Percentiles rank a stretch among this genome's conserved stretches.
phyloP scores from a whole-genome alignment of 92 coral and sea anemone genomes.

The Zoanthus sociatus region DNA sequence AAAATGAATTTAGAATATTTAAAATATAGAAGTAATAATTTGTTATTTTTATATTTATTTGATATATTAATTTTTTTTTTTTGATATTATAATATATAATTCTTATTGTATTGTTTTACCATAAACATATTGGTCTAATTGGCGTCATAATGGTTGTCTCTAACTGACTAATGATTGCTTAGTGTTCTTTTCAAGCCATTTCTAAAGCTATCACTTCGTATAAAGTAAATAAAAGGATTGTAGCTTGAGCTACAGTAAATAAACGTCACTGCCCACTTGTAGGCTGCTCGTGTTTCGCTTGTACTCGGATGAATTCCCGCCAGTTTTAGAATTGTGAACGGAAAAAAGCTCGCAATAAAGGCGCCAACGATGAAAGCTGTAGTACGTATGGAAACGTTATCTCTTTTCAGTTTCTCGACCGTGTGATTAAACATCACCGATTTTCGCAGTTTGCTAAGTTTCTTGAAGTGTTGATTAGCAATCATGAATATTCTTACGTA shows the following conservation, averaged over 20 bases:
- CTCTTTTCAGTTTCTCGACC: constrained; percentile 24
- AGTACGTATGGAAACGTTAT: constrained; percentile 29
- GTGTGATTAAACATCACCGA: constrained; percentile 40
- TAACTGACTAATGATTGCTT: neutral
- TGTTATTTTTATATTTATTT: too few relatives aligned
- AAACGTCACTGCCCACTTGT: constrained; percentile 35
- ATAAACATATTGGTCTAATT: too few relatives aligned
- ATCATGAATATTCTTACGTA: constrained; percentile 25
- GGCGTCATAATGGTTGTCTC: too few relatives aligned
- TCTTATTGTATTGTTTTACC: too few relatives aligned
- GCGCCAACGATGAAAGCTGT: constrained; percentile 32
- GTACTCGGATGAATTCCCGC: constrained; percentile 5
- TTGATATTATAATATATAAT: too few relatives aligned
- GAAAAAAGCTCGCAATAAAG: constrained; percentile 23
- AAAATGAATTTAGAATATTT: too few relatives aligned
- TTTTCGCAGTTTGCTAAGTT: constrained; percentile 36
- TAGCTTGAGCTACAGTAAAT: constrained; percentile 39
- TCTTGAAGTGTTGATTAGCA: constrained; percentile 38
- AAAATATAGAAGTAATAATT: too few relatives aligned
- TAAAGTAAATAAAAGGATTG: constrained; percentile 43
- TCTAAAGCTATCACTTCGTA: constrained; percentile 39
- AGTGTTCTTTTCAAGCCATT: constrained; percentile 34
- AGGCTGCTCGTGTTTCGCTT: constrained; percentile 18
- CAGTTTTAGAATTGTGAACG: constrained; percentile 36
- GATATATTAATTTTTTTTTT: too few relatives aligned